Evolutionary conservation across 2,888 invertebrate genomes (phyloP).

Genomic region (Parnassius apollo): DNA sequence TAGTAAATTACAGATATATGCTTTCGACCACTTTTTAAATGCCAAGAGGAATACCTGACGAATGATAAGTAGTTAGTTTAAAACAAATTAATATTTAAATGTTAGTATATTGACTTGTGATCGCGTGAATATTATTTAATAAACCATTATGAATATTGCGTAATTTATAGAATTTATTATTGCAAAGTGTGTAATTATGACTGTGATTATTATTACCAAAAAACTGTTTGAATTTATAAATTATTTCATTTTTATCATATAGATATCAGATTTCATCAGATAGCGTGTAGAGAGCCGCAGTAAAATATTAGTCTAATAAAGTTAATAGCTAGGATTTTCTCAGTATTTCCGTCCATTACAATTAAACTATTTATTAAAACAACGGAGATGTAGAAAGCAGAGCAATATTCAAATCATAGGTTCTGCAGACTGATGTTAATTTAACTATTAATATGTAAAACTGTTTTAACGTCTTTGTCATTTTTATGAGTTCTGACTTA

Average conservation of each 20-base stretch:
- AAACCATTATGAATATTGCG: too few species aligned
- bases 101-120: background rate
- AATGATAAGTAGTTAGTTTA: background rate
- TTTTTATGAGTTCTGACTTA: too few species aligned
- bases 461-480: too few species aligned
- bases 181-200: background rate
- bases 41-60: too few species aligned
- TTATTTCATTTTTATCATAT: slow-evolving; percentile 4
- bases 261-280: too few species aligned
- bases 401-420: slow-evolving; percentile 5
- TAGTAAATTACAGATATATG: too few species aligned
- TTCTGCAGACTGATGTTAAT: slow-evolving; percentile 16
- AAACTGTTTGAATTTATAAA: slow-evolving; percentile 30
- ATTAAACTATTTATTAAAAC: background rate
- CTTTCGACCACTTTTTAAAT: too few species aligned
- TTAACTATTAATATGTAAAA: too few species aligned
- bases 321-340: background rate
- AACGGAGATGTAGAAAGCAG: background rate
- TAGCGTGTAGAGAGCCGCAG: background rate
- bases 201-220: slow-evolving; percentile 44
- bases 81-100: background rate
- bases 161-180: background rate
- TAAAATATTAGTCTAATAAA: slow-evolving; percentile 3
- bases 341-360: slow-evolving; percentile 16
- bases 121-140: background rate